These are phyloP conservation scores for Nestor notabilis DNA, from an alignment of 2,113 vertebrate genomes.

Conservation along the genomic window DNA sequence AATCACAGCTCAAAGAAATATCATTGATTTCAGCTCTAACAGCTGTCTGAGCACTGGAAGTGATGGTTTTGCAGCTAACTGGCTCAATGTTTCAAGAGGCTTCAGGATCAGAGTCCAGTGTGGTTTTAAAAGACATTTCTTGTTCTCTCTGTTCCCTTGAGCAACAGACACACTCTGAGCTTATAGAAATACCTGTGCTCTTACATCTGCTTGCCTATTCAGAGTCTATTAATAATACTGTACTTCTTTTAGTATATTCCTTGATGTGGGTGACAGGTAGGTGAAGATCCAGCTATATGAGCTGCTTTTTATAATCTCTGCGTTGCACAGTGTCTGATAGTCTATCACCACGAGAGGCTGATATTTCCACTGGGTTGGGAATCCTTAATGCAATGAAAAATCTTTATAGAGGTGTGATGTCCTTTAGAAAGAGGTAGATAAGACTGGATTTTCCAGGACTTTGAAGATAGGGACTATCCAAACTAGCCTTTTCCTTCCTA, in stretches of 20 bases:
- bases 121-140: not conserved
- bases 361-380: not conserved
- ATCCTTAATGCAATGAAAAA: not conserved
- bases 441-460: not conserved
- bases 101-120: not conserved
- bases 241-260: not conserved
- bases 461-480: not conserved
- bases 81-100: not conserved
- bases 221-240: not conserved
- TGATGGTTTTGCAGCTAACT: constrained; percentile 2
- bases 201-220: not conserved
- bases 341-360: not conserved
- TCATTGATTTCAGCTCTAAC: constrained; percentile 36
- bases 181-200: not conserved
- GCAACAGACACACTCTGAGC: not conserved
- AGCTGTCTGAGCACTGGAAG: constrained; percentile 34
- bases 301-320: not conserved
- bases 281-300: not conserved
- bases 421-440: not conserved
- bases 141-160: not conserved
- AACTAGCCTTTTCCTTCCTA: not conserved
- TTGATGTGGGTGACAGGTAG: not conserved
- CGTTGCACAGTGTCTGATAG: not conserved
- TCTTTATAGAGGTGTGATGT: not conserved
- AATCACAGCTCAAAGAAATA: constrained; percentile 39